Evolutionary conservation across 2,888 invertebrate species (phyloP).

Genomic region (Mimas tiliae): DNA sequence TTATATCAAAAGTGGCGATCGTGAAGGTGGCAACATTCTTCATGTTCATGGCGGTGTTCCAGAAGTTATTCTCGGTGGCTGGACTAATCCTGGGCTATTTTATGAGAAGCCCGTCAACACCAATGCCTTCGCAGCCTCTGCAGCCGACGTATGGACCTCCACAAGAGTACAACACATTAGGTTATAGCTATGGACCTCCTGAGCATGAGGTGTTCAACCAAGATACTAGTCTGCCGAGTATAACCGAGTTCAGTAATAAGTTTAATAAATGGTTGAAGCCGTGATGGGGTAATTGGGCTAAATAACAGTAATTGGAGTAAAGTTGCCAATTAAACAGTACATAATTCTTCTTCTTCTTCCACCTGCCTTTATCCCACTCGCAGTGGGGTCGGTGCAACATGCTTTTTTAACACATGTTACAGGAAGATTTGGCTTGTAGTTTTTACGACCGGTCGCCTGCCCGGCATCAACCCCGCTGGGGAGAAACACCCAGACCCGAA

Average conservation of each 20-base stretch:
- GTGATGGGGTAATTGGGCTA: slow-evolving; percentile 36
- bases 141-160: slow-evolving; percentile 63
- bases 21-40: slow-evolving; percentile 69
- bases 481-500: no score
- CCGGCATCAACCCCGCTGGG: no score
- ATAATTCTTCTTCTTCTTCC: no score
- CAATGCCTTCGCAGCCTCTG: slow-evolving; percentile 35
- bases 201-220: slow-evolving; percentile 55
- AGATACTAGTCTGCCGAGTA: slow-evolving; percentile 51
- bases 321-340: no score
- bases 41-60: slow-evolving; percentile 72
- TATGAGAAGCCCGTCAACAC: slow-evolving; percentile 55
- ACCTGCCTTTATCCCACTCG: no score
- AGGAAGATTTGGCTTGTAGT: no score
- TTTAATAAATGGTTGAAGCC: slow-evolving; percentile 67
- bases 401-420: no score
- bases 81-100: slow-evolving; percentile 68
- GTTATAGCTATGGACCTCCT: slow-evolving; percentile 74
- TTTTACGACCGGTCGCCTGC: no score
- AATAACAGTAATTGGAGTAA: neutral
- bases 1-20: slow-evolving; percentile 68
- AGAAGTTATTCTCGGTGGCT: slow-evolving; percentile 68
- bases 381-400: no score
- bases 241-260: slow-evolving; percentile 59
- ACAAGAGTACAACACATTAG: slow-evolving; percentile 71